Evolutionary conservation across 2,888 invertebrate genomes (phyloP).

Genomic region (Hydropsyche betteni): DNA sequence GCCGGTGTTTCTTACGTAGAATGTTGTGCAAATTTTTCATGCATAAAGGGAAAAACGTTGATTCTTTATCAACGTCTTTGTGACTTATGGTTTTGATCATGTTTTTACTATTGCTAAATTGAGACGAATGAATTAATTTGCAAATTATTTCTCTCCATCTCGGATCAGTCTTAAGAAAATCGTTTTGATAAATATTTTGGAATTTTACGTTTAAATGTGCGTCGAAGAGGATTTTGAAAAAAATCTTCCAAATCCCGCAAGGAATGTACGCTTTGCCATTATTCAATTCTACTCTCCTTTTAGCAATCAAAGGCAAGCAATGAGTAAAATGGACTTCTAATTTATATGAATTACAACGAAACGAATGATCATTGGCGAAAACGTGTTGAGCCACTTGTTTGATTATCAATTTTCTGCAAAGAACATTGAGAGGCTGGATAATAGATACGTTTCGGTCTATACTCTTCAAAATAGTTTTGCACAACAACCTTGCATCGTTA

Average conservation of each 20-base stretch:
- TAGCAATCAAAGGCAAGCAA: constrained; percentile 65
- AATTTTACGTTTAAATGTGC: constrained; percentile 60
- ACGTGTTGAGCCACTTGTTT: constrained; percentile 60
- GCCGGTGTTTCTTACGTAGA: constrained; percentile 67
- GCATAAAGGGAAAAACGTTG: constrained; percentile 69
- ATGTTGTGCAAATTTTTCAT: constrained; percentile 70
- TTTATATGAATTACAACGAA: constrained; percentile 55
- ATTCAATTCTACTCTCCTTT: constrained; percentile 63
- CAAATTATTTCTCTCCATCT: constrained; percentile 58
- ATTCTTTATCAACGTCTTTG: constrained; percentile 60
- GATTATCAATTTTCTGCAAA: constrained; percentile 59
- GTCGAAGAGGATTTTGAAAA: constrained; percentile 62
- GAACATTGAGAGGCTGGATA: constrained; percentile 55
- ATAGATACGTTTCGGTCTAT: constrained; percentile 54
- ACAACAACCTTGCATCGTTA: constrained; percentile 59
- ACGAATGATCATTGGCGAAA: constrained; percentile 54
- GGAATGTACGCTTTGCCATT: constrained; percentile 66
- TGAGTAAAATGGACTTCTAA: constrained; percentile 66
- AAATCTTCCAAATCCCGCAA: constrained; percentile 67
- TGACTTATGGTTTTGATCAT: constrained; percentile 54
- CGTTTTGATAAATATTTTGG: constrained; percentile 55
- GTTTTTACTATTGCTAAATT: constrained; percentile 52
- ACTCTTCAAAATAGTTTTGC: constrained; percentile 58
- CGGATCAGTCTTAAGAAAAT: constrained; percentile 57
- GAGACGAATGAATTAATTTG: constrained; percentile 55